Base-by-base conservation (phyloP, 2,797 vertebrate genomes). In the Silurus lanzhouensis region DNA sequence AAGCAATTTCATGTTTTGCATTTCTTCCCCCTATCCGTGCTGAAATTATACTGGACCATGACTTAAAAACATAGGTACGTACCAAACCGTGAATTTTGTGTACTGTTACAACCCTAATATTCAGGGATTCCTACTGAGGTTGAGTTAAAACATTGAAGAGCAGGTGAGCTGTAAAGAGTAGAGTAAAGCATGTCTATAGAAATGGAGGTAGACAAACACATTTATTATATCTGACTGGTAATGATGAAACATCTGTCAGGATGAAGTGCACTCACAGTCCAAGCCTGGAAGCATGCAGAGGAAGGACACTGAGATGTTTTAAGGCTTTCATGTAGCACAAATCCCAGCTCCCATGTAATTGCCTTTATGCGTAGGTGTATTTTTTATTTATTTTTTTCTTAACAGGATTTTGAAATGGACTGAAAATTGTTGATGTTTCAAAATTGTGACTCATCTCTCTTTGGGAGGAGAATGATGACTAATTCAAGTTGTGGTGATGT, bases 361-460 rank as follows among this genome's bases (percentile, higher is more conserved):
- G n/a, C 31, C 8, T 44, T 60, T 64, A 64, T 66, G 58, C 1
- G 72, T 64, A n/a, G 67, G 67, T 74, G 79, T 1, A 3, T 67
- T 46, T 78, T n/a, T 66, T 25, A 12, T 78, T 25, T 71, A 38
- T 55, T 55, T 25, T 25, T 7, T 68, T 57, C 52, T 46, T 66
- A n/a, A 75, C 38, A 66, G 46, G 68, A 66, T 66, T 85, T 25
- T 81, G 31, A 75, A 85, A 76, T 31, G 61, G 4, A 25, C 44
- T 71, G 22, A 72, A 66, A 75, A 63, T 81, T 55, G 70, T 80
- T 71, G 38, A 48, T 64, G 63, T 66, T 75, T 82, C 27, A 55
- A 17, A 60, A 67, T 48, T 67, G 31, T 86, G 84, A 86, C 80
- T 86, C 84, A 82, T 82, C 61, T 44, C 25, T 57, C 61, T 82